Conservation (phyloP, 2,888 invertebrate genomes). For the Scaptomyza polygonia region DNA sequence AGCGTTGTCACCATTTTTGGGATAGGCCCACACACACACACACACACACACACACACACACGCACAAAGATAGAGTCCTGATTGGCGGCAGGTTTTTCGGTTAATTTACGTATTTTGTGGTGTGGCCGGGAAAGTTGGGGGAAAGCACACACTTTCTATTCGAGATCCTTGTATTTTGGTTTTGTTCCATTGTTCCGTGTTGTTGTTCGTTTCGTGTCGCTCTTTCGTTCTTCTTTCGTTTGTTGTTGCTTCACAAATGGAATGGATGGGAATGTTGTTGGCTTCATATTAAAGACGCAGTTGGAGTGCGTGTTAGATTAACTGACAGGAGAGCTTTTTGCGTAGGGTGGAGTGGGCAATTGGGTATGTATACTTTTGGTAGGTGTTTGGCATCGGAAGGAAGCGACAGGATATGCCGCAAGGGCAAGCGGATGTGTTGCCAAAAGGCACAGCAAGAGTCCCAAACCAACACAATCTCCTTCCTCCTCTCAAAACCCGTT, state of each 20-base stretch:
- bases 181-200: constrained; percentile 13
- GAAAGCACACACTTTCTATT: constrained; percentile 3
- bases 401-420: constrained; percentile 70
- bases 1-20: constrained; percentile 9
- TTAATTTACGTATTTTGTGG: constrained; percentile 70
- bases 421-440: constrained; percentile 78
- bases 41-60: constrained; percentile 5
- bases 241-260: constrained; percentile 5
- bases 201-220: constrained; percentile 15
- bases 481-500: constrained; percentile 14
- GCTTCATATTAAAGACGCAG: constrained; percentile 32
- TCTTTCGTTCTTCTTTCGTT: not conserved
- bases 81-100: constrained; percentile 79
- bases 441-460: constrained; percentile 22
- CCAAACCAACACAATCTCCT: not conserved
- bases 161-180: not conserved
- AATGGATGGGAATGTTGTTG: constrained; percentile 12
- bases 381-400: constrained; percentile 59
- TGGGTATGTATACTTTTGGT: not conserved
- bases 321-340: no score
- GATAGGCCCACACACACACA: not conserved
- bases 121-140: not conserved
- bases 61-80: constrained; percentile 41
- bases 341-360: no score
- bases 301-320: constrained; percentile 75